Evolutionary conservation across 2,888 invertebrate species (phyloP).

Genomic region (Therioaphis trifolii): DNA sequence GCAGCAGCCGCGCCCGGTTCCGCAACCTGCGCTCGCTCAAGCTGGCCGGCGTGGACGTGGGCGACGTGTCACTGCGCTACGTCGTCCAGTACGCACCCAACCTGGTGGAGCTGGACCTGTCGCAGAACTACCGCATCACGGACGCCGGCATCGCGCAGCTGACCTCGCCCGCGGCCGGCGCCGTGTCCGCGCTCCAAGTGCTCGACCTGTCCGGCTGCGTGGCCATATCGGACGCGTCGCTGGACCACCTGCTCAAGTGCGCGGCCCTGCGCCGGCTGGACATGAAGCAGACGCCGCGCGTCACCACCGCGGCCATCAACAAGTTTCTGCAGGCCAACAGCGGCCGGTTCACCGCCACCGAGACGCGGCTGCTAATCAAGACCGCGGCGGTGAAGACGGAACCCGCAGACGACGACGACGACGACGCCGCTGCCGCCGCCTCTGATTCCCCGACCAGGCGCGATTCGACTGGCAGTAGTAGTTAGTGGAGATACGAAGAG

Average conservation of each 20-base stretch:
- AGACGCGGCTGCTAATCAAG: slow-evolving; percentile 41
- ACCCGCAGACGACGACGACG: too few species aligned
- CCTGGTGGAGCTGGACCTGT: slow-evolving; percentile 81
- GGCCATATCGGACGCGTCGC: slow-evolving; percentile 82
- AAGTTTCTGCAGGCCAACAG: slow-evolving; percentile 74
- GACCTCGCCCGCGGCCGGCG: slow-evolving; percentile 78
- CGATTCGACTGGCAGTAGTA: slow-evolving; percentile 22
- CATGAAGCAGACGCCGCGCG: slow-evolving; percentile 82
- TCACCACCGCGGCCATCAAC: slow-evolving; percentile 84
- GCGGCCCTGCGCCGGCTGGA: slow-evolving; percentile 77
- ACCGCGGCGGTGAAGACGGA: too few species aligned
- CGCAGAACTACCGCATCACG: slow-evolving; percentile 87
- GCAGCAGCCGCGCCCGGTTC: slow-evolving; percentile 81
- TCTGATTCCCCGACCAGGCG: not conserved
- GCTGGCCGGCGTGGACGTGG: slow-evolving; percentile 88
- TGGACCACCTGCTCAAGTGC: slow-evolving; percentile 82
- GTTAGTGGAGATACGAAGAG: too few species aligned
- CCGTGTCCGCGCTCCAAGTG: slow-evolving; percentile 75
- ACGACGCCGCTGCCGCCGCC: not conserved
- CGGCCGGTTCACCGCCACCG: slow-evolving; percentile 27
- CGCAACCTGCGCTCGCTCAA: slow-evolving; percentile 81
- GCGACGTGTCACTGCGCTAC: slow-evolving; percentile 85
- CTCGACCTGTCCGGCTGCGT: slow-evolving; percentile 86
- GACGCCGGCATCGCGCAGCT: slow-evolving; percentile 92
- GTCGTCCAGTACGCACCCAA: slow-evolving; percentile 81